Conservation (phyloP, 1,140 invertebrate genomes). For the Frieseomelitta varia region DNA sequence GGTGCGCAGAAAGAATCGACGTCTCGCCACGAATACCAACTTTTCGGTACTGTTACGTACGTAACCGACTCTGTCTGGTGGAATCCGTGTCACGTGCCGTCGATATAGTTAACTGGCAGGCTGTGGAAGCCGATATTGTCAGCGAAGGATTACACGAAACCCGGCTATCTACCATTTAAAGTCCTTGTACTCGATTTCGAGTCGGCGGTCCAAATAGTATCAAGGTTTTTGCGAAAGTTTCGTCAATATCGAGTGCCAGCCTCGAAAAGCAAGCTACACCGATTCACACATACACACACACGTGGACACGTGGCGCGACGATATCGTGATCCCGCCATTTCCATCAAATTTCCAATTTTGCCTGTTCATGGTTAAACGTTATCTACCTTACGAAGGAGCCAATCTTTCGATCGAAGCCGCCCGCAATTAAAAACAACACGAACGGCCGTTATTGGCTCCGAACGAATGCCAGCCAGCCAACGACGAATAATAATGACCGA, state of each 20-base stretch:
- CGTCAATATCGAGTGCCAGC: not conserved
- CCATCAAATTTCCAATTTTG: not conserved
- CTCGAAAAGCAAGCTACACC: not conserved
- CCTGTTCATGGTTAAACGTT: no score
- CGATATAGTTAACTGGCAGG: not conserved
- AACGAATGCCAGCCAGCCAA: not conserved
- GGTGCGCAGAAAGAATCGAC: not conserved
- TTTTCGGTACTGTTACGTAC: not conserved
- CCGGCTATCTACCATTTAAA: not conserved
- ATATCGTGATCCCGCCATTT: not conserved
- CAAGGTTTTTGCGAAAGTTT: not conserved
- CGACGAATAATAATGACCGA: conserved; percentile 55
- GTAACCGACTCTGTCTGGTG: not conserved
- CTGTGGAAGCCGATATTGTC: not conserved
- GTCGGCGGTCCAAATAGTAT: not conserved
- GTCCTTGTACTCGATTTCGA: not conserved
- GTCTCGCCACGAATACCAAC: not conserved
- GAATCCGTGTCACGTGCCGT: not conserved
- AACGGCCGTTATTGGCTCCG: conserved; percentile 17
- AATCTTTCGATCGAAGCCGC: not conserved
- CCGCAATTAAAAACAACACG: conserved; percentile 29
- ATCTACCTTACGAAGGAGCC: no score
- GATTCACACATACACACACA: not conserved
- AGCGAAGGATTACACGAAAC: not conserved
- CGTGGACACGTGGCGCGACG: not conserved